A percentile compares a stretch with the other conserved stretches of the same genome.
These are phyloP conservation scores for Aphelenchoides bicaudatus DNA, from an alignment of 2,888 invertebrate species.

Conservation along the genomic window DNA sequence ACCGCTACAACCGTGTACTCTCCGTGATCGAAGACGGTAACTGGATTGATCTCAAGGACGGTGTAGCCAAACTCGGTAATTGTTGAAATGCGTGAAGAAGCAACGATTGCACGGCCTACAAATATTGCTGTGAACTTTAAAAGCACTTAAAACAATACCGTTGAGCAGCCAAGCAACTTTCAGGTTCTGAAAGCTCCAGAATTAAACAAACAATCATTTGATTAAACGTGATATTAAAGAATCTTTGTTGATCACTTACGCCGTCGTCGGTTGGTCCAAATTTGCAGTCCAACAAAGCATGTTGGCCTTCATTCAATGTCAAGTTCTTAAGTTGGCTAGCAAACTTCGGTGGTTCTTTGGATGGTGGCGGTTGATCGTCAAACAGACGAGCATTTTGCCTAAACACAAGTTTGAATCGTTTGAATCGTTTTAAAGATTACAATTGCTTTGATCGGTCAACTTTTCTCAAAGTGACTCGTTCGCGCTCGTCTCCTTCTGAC, in stretches of 20 bases:
- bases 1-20: conserved; percentile 91
- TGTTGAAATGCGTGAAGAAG: conserved; percentile 50
- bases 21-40: conserved; percentile 83
- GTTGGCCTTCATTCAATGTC: conserved; percentile 68
- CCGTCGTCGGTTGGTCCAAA: conserved; percentile 54
- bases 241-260: no score
- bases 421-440: conserved; percentile 29
- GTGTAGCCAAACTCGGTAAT: conserved; percentile 65
- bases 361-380: conserved; percentile 35
- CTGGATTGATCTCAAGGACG: conserved; percentile 83
- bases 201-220: no score
- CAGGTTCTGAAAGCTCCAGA: no score
- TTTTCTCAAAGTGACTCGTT: conserved; percentile 53
- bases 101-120: no score
- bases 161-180: conserved; percentile 56
- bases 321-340: conserved; percentile 42
- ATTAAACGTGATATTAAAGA: no score
- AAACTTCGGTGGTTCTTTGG: conserved; percentile 50
- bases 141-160: no score
- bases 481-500: conserved; percentile 43
- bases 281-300: conserved; percentile 47
- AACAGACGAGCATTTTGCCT: conserved; percentile 30
- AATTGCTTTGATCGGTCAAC: conserved; percentile 36
- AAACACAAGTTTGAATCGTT: no score
- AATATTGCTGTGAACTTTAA: no score